phyloP scores from a whole-genome alignment of 2,113 vertebrate genomes.

The Camelus dromedarius region DNA sequence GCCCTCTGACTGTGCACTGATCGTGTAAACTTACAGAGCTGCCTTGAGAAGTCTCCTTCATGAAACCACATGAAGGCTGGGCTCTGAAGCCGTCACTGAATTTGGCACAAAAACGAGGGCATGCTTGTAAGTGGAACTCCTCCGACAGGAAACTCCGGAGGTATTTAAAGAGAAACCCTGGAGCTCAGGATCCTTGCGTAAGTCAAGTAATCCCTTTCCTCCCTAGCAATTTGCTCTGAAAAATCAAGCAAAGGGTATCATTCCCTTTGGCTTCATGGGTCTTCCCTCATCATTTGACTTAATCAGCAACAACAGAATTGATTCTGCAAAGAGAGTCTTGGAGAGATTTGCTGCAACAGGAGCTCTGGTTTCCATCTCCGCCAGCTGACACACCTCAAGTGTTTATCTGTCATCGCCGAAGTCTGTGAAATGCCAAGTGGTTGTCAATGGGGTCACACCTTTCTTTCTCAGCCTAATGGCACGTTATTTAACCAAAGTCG shows the following conservation, averaged over 20 bases:
- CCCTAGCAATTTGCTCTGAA: constrained; percentile 16
- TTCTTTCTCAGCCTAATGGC: neutral
- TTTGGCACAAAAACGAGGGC: neutral
- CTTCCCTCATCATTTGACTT: constrained; percentile 2
- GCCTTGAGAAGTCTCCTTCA: neutral
- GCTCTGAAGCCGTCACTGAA: neutral
- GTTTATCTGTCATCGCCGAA: constrained; percentile 36
- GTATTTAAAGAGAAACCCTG: neutral
- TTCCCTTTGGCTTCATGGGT: neutral
- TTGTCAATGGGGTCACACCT: neutral
- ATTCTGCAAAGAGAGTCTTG: neutral
- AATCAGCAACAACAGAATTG: neutral
- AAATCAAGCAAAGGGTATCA: neutral
- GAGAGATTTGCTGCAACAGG: neutral
- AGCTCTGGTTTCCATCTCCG: constrained; percentile 39
- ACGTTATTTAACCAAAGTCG: constrained; percentile 6
- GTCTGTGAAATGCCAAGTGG: constrained; percentile 15
- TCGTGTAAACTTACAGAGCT: neutral
- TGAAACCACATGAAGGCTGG: neutral
- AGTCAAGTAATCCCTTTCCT: neutral
- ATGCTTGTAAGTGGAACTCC: neutral
- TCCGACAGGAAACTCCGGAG: neutral
- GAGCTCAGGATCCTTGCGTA: neutral
- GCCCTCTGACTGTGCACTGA: neutral
- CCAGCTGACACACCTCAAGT: constrained; percentile 3